These are phyloP conservation scores for Ochropacha duplaris DNA, from an alignment of 2,888 invertebrate species.

Conservation along the genomic window DNA sequence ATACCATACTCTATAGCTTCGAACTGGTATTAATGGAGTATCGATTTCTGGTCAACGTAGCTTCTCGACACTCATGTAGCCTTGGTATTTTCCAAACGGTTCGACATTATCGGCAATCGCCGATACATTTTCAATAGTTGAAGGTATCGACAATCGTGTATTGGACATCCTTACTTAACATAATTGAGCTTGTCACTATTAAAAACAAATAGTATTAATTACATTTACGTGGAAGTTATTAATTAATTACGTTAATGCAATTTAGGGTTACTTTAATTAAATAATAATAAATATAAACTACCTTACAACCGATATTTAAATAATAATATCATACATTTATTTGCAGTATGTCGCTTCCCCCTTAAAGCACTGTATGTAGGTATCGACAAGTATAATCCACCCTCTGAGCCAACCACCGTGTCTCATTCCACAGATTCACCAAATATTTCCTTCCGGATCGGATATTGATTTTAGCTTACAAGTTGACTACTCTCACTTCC, in stretches of 20 bases:
- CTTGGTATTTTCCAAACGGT: constrained; percentile 82
- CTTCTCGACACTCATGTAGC: constrained; percentile 65
- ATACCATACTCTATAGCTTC: constrained; percentile 67
- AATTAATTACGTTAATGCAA: background rate
- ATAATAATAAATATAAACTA: background rate
- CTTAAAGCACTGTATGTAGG: too few relatives aligned
- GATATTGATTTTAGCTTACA: constrained; percentile 50
- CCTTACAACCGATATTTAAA: background rate
- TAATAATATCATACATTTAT: background rate
- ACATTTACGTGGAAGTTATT: background rate
- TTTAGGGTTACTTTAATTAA: background rate
- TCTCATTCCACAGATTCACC: background rate
- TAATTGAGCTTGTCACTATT: background rate
- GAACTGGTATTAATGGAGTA: constrained; percentile 73
- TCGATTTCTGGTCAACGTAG: constrained; percentile 77
- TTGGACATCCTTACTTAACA: background rate
- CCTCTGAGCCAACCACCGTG: background rate
- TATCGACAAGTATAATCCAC: too few relatives aligned
- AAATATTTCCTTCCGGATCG: constrained; percentile 29
- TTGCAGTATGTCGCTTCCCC: background rate
- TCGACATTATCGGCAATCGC: constrained; percentile 82
- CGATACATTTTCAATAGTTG: constrained; percentile 74
- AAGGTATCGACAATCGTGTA: constrained; percentile 43
- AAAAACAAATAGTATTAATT: background rate
- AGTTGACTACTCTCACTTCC: constrained; percentile 31